A percentile compares a stretch with the other conserved stretches of the same genome.
phyloP scores from a whole-genome alignment of 2,888 invertebrate species.

The Abrostola tripartita region DNA sequence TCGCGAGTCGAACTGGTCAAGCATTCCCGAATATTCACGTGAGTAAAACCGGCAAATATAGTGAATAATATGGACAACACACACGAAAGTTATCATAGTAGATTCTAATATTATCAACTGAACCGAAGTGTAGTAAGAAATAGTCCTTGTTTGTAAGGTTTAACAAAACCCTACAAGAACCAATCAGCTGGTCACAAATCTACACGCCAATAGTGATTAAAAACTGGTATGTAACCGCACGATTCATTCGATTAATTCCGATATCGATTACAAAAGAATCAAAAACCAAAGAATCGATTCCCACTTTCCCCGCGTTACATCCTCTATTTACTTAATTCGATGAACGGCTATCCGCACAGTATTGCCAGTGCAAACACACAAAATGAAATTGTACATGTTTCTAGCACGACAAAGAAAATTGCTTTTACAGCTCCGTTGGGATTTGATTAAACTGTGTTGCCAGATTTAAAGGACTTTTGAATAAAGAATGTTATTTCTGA shows the following conservation, averaged over 20 bases:
- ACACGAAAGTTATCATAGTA: too few species aligned
- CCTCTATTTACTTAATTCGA: constrained; percentile 43
- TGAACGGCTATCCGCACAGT: constrained; percentile 31
- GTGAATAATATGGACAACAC: too few species aligned
- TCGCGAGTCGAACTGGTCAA: too few species aligned
- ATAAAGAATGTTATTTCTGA: constrained; percentile 13
- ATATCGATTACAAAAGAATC: constrained; percentile 5
- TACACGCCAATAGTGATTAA: too few species aligned
- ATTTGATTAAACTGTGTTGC: constrained; percentile 46
- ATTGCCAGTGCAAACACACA: constrained; percentile 37
- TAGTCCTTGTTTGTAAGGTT: too few species aligned
- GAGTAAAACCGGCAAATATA: too few species aligned
- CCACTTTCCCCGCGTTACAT: constrained; percentile 6
- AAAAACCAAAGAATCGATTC: constrained; percentile 7
- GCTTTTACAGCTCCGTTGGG: constrained; percentile 34
- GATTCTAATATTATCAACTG: too few species aligned
- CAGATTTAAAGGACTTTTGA: constrained; percentile 27
- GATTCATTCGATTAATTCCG: constrained; percentile 8
- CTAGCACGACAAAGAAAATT: constrained; percentile 36
- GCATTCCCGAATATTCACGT: too few species aligned
- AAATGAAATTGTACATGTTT: constrained; percentile 41
- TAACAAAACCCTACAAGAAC: too few species aligned
- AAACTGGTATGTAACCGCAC: too few species aligned
- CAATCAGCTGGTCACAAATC: not conserved
- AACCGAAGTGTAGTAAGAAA: too few species aligned